Evolutionary conservation across 2,888 invertebrate genomes (phyloP).

Genomic region (Bellardia bayeri): DNA sequence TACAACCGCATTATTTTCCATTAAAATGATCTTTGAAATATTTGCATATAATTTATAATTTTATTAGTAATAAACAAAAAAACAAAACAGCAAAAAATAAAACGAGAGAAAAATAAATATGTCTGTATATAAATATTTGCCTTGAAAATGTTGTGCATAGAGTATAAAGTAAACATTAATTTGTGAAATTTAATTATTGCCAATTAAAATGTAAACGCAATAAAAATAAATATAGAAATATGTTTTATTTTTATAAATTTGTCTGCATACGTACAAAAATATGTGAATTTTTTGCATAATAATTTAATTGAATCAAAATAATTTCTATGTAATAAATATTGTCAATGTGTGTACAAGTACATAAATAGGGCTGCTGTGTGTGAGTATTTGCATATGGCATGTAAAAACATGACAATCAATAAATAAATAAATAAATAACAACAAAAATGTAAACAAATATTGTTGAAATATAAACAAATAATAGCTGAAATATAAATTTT

Average conservation of each 20-base stretch:
- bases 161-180: conserved; percentile 68
- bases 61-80: conserved; percentile 57
- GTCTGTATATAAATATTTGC: background rate
- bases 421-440: conserved; percentile 39
- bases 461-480: conserved; percentile 30
- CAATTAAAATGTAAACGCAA: conserved; percentile 71
- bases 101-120: background rate
- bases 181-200: conserved; percentile 72
- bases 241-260: background rate
- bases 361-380: background rate
- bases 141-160: conserved; percentile 13
- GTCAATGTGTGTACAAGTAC: background rate
- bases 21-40: conserved; percentile 55
- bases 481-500: conserved; percentile 8
- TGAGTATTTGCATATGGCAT: conserved; percentile 54
- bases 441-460: conserved; percentile 45
- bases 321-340: conserved; percentile 59
- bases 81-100: background rate
- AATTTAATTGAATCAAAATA: conserved; percentile 72
- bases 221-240: conserved; percentile 61
- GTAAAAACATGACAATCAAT: conserved; percentile 67
- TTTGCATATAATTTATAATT: conserved; percentile 71
- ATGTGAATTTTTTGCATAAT: conserved; percentile 51
- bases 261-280: background rate
- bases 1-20: conserved; percentile 1